Percentiles rank a stretch among this genome's conserved stretches.
These are phyloP conservation scores for Asarcornis scutulata DNA, from an alignment of 2,113 vertebrate genomes.

Conservation along the genomic window DNA sequence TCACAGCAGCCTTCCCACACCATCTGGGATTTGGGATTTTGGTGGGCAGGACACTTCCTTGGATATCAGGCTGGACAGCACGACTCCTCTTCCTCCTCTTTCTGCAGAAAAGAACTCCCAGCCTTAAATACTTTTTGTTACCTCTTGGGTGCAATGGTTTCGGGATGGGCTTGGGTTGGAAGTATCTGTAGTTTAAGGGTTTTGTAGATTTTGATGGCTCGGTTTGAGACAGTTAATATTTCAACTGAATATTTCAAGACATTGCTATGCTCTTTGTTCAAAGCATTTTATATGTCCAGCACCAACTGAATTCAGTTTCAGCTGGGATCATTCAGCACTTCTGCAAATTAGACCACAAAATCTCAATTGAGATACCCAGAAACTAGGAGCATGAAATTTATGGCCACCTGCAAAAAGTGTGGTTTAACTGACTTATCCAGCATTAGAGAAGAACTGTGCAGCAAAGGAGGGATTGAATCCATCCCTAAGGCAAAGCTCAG, in stretches of 20 bases:
- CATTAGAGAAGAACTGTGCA: background rate
- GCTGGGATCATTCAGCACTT: slow-evolving; percentile 23
- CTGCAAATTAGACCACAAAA: slow-evolving; percentile 47
- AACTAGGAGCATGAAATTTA: background rate
- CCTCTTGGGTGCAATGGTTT: background rate
- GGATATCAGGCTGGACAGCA: background rate
- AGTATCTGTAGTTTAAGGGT: background rate
- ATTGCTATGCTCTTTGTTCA: background rate
- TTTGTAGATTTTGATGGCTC: background rate
- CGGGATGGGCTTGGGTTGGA: background rate
- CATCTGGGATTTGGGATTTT: background rate
- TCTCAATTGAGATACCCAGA: background rate
- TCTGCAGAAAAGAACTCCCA: background rate
- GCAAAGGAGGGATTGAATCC: background rate
- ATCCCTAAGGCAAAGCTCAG: background rate
- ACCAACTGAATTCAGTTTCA: background rate
- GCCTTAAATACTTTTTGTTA: background rate
- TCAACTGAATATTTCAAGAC: background rate
- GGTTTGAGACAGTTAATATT: background rate
- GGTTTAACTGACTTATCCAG: slow-evolving; percentile 22
- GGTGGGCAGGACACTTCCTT: background rate
- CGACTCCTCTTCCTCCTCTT: background rate
- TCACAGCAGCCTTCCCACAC: background rate
- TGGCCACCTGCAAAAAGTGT: slow-evolving; percentile 25
- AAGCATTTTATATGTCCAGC: background rate